These are phyloP conservation scores for Therioaphis trifolii DNA, from an alignment of 2,888 invertebrate genomes.

Conservation along the genomic window DNA sequence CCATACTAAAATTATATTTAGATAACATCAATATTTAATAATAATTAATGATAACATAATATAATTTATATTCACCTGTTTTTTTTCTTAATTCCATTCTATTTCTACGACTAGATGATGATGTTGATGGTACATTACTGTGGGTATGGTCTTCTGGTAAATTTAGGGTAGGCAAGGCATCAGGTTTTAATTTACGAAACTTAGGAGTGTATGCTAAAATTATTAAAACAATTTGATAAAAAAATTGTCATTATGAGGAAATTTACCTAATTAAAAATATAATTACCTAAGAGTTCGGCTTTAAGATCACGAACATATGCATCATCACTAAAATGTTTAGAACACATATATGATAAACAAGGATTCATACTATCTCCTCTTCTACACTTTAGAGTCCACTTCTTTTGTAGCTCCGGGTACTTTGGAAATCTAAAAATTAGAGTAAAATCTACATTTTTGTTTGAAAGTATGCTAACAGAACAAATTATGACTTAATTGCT, in stretches of 20 bases:
- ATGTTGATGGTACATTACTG: slow-evolving; percentile 1
- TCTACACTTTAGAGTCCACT: slow-evolving; percentile 12
- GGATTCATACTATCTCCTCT: slow-evolving; percentile 26
- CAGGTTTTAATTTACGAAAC: not conserved
- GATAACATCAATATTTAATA: not conserved
- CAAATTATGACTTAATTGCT: not conserved
- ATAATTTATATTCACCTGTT: not conserved
- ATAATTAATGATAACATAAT: not conserved
- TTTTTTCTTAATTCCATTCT: slow-evolving; percentile 1
- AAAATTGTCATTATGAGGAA: slow-evolving; percentile 17
- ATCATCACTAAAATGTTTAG: slow-evolving; percentile 20
- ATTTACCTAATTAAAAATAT: slow-evolving; percentile 6
- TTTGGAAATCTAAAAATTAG: slow-evolving; percentile 18
- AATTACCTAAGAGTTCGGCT: slow-evolving; percentile 28
- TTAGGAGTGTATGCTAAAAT: not conserved
- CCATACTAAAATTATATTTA: not conserved
- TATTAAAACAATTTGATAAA: slow-evolving; percentile 19
- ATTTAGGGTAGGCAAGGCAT: not conserved
- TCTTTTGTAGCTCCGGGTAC: slow-evolving; percentile 4
- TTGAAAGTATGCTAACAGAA: slow-evolving; percentile 25
- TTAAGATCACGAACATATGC: slow-evolving; percentile 24
- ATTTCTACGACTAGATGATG: not conserved
- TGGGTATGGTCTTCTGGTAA: not conserved
- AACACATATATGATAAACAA: slow-evolving; percentile 21
- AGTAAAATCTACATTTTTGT: slow-evolving; percentile 23